These are phyloP conservation scores for Falcaria lacertinaria DNA, from an alignment of 2,888 invertebrate species.

Conservation along the genomic window DNA sequence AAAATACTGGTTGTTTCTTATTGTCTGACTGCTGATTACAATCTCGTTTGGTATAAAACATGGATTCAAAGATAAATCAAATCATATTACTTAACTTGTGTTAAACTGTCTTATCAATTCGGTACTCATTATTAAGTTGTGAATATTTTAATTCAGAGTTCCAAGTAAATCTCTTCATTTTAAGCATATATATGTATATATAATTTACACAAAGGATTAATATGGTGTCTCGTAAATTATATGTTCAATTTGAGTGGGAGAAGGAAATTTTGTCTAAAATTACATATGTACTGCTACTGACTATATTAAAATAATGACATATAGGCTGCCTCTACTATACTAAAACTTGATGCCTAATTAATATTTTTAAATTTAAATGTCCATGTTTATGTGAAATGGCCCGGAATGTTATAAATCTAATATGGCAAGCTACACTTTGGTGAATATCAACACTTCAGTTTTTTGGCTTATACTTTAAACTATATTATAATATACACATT, in stretches of 20 bases:
- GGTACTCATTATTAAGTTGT: too few species aligned
- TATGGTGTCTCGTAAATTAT: too few species aligned
- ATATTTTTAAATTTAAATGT: not conserved
- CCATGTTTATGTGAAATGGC: conserved; percentile 30
- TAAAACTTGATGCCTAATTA: not conserved
- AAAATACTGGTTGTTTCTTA: not conserved
- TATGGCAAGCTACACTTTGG: conserved; percentile 79
- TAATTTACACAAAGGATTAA: too few species aligned
- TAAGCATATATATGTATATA: too few species aligned
- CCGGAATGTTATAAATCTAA: conserved; percentile 55
- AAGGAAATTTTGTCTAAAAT: too few species aligned
- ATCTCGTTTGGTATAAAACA: too few species aligned
- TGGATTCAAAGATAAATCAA: too few species aligned
- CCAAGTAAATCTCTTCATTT: too few species aligned
- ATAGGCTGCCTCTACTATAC: not conserved
- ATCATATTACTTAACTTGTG: too few species aligned
- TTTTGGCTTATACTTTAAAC: conserved; percentile 44
- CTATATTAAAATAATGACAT: not conserved
- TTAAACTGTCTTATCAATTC: too few species aligned
- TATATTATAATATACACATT: conserved; percentile 23
- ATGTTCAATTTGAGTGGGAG: not conserved
- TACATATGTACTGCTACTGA: too few species aligned
- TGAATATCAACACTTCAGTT: conserved; percentile 52
- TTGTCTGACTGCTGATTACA: not conserved
- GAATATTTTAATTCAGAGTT: too few species aligned